phyloP scores from a whole-genome alignment of 2,113 vertebrate genomes.

The Hymenochirus boettgeri region DNA sequence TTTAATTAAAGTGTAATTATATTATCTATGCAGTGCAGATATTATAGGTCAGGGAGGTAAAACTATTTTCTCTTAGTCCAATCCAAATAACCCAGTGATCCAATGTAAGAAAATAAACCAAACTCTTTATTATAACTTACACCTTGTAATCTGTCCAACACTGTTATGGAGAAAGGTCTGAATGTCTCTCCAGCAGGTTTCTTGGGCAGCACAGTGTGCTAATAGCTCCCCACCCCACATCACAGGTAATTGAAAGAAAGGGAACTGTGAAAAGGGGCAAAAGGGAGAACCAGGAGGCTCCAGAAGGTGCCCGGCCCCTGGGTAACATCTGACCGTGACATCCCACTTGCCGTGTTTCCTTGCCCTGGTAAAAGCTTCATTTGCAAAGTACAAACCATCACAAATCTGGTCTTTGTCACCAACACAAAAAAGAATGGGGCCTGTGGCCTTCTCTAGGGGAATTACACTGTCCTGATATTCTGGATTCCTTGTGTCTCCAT shows the following conservation, averaged over 20 bases:
- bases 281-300: slow-evolving; percentile 60
- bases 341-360: neutral
- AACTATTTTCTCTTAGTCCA: too few relatives aligned
- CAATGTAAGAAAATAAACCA: too few relatives aligned
- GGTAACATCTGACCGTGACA: slow-evolving; percentile 47
- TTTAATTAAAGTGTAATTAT: too few relatives aligned
- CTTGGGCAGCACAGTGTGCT: slow-evolving; percentile 57
- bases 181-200: slow-evolving; percentile 60
- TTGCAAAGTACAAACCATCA: slow-evolving; percentile 48
- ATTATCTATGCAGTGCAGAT: too few relatives aligned
- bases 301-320: slow-evolving; percentile 61
- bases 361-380: slow-evolving; percentile 44
- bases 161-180: slow-evolving; percentile 58
- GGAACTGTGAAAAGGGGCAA: slow-evolving; percentile 43
- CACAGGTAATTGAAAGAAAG: accelerated
- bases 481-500: neutral
- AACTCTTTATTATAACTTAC: too few relatives aligned
- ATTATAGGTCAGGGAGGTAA: too few relatives aligned
- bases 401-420: slow-evolving; percentile 48
- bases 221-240: slow-evolving; percentile 55
- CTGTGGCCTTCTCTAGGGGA: slow-evolving; percentile 43
- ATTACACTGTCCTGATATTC: neutral
- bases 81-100: too few relatives aligned
- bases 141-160: slow-evolving; percentile 14
- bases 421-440: slow-evolving; percentile 51